phyloP scores from a whole-genome alignment of 2,113 vertebrate species.

The Rhea pennata region DNA sequence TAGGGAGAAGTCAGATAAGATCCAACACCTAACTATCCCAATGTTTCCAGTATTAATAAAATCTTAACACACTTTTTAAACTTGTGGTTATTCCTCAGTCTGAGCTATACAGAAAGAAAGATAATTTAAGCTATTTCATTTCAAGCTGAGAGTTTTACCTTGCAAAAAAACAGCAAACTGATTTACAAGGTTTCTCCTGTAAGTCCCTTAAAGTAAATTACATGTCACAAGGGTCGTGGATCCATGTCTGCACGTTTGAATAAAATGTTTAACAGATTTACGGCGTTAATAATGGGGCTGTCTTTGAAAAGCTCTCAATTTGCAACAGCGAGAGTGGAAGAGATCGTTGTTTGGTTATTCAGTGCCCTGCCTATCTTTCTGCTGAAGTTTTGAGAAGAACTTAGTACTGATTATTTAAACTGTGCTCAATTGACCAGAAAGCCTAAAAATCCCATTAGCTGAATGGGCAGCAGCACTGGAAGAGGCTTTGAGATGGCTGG shows the following conservation, averaged over 20 bases:
- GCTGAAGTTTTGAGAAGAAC: neutral
- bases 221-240: conserved; percentile 46
- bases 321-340: neutral
- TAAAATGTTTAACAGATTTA: conserved; percentile 50
- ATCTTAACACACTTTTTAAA: neutral
- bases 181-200: conserved; percentile 60
- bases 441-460: neutral
- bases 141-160: conserved; percentile 20
- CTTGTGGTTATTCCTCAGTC: neutral
- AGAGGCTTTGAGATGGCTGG: neutral
- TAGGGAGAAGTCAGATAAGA: neutral
- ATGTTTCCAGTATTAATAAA: neutral
- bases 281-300: conserved; percentile 58
- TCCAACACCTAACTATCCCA: neutral
- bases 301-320: conserved; percentile 50
- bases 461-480: neutral
- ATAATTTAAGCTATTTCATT: conserved; percentile 11
- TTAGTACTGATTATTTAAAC: neutral
- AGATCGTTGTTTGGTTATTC: conserved; percentile 26
- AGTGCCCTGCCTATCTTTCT: neutral
- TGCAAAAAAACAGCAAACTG: conserved; percentile 23
- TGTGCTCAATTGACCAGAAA: neutral
- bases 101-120: neutral
- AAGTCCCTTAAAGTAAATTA: conserved; percentile 60
- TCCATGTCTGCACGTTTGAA: conserved; percentile 60